Conservation (phyloP, 2,113 vertebrate genomes). For the Scomber scombrus region DNA sequence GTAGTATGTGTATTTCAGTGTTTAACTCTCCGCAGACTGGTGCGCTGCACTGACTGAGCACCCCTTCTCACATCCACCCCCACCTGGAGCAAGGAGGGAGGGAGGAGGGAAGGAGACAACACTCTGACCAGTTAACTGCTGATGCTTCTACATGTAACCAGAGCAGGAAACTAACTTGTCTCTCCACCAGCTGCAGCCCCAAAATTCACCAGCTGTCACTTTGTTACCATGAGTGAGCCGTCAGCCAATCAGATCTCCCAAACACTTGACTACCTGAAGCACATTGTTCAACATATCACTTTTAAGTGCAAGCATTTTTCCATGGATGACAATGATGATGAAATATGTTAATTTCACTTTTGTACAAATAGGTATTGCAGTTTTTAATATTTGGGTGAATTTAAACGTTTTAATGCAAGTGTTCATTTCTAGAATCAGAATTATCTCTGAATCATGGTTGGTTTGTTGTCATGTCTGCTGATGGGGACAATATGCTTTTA, state of each 20-base stretch:
- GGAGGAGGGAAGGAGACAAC: conserved; percentile 73
- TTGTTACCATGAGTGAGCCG: background rate
- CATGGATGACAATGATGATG: background rate
- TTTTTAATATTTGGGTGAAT: background rate
- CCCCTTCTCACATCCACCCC: conserved; percentile 93
- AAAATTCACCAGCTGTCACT: background rate
- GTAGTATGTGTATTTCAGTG: conserved; percentile 89
- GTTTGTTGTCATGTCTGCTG: conserved; percentile 22
- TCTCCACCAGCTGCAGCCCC: conserved; percentile 11
- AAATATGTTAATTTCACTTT: background rate
- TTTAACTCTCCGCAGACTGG: conserved; percentile 94
- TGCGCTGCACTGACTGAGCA: conserved; percentile 93
- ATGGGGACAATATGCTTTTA: background rate
- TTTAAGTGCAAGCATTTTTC: background rate
- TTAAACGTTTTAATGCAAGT: no score
- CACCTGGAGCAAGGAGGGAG: conserved; percentile 82
- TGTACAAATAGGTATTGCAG: background rate
- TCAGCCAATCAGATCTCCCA: conserved; percentile 15
- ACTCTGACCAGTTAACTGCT: conserved; percentile 65
- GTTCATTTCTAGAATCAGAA: no score
- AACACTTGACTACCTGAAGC: background rate
- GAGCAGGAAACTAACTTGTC: conserved; percentile 58
- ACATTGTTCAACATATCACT: background rate
- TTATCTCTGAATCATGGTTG: conserved; percentile 18
- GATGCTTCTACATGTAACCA: conserved; percentile 38